Evolutionary conservation across 2,113 vertebrate genomes (phyloP).

Genomic region (Barbus barbus): DNA sequence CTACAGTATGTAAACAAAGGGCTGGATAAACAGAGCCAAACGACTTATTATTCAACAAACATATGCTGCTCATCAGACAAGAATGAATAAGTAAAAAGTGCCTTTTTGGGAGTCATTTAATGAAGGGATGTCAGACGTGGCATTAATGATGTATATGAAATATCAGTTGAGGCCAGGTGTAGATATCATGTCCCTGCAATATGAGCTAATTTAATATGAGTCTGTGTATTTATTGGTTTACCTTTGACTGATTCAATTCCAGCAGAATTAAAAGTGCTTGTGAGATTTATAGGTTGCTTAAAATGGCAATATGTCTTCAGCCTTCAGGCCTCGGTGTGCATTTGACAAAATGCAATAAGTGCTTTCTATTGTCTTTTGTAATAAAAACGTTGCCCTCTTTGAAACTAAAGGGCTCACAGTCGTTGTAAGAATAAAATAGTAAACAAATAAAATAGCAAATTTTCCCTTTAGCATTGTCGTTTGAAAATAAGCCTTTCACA

Average conservation of each 20-base stretch:
- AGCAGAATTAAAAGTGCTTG: constrained; percentile 20
- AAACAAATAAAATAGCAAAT: neutral
- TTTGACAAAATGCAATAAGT: constrained; percentile 19
- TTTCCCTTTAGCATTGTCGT: neutral
- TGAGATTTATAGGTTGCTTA: constrained; percentile 13
- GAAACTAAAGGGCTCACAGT: neutral
- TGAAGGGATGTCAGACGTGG: constrained; percentile 1
- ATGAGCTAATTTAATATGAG: neutral
- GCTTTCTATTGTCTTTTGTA: constrained; percentile 17
- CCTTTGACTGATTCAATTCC: constrained; percentile 20
- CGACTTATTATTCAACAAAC: constrained; percentile 27
- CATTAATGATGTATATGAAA: constrained; percentile 13
- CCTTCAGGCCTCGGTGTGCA: constrained; percentile 8
- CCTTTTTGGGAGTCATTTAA: constrained; percentile 17
- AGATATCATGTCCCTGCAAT: constrained; percentile 11
- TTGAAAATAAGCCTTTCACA: neutral
- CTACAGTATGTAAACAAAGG: constrained; percentile 39
- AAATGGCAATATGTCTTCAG: constrained; percentile 24
- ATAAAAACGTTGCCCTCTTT: constrained; percentile 3
- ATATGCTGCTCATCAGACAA: neutral
- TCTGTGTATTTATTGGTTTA: constrained; percentile 34
- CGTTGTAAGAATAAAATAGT: neutral
- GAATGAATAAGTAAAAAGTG: neutral
- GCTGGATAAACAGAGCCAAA: constrained; percentile 29
- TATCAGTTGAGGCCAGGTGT: constrained; percentile 12